A percentile compares a stretch with the other conserved stretches of the same genome.
Conservation (phyloP, 2,888 invertebrate genomes). For the Protodeltote pygarga region DNA sequence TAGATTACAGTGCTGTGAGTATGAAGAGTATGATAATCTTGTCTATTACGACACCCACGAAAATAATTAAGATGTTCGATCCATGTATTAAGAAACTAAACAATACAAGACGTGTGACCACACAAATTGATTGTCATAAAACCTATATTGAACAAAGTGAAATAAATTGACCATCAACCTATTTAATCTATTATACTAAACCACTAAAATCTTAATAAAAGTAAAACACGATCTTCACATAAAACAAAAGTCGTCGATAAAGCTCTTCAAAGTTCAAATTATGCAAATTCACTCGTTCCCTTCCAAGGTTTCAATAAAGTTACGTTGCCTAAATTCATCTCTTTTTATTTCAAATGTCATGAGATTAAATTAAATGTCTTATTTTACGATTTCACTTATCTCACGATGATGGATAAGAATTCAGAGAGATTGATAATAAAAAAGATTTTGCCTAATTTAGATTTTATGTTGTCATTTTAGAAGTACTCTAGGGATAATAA, state of each 20-base stretch:
- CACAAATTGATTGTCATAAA: too few species aligned
- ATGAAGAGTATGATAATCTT: too few species aligned
- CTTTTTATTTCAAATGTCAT: constrained; percentile 28
- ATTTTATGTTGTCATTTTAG: constrained; percentile 39
- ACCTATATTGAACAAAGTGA: too few species aligned
- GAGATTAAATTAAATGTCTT: constrained; percentile 44
- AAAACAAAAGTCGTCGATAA: constrained; percentile 30
- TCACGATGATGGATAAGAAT: constrained; percentile 38
- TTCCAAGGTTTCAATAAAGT: constrained; percentile 33
- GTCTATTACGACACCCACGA: too few species aligned
- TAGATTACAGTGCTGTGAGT: too few species aligned
- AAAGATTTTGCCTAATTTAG: constrained; percentile 36
- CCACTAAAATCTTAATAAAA: constrained; percentile 18
- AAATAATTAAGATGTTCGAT: too few species aligned
- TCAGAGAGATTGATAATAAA: constrained; percentile 32
- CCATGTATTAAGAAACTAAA: too few species aligned
- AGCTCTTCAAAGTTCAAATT: constrained; percentile 28
- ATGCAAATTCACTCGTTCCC: constrained; percentile 29
- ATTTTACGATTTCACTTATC: constrained; percentile 48
- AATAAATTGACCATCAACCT: too few species aligned
- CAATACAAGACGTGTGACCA: too few species aligned
- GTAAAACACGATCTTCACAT: constrained; percentile 25
- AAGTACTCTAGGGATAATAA: constrained; percentile 3
- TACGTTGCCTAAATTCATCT: constrained; percentile 23
- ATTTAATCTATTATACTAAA: too few species aligned